Percentiles rank a stretch among this genome's conserved stretches.
phyloP scores from a whole-genome alignment of 2,797 vertebrate genomes.

The Pampus argenteus region DNA sequence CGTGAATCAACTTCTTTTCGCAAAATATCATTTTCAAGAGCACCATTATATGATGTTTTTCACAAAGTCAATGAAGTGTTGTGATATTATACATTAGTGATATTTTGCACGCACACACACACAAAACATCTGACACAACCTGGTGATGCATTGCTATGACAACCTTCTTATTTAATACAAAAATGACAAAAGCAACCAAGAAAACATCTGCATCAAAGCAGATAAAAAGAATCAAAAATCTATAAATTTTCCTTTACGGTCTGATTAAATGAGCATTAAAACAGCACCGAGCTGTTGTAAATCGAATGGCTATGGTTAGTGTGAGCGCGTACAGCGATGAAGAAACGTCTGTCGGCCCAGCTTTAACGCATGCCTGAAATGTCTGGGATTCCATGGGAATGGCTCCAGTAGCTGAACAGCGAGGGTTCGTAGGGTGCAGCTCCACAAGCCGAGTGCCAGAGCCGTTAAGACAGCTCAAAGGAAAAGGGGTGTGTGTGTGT shows the following conservation, averaged over 20 bases:
- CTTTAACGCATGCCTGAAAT: slow-evolving; percentile 82
- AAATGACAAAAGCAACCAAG: slow-evolving; percentile 16
- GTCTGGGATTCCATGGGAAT: slow-evolving; percentile 85
- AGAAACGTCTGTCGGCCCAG: slow-evolving; percentile 77
- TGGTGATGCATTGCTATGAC: not conserved
- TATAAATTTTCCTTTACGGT: slow-evolving; percentile 1
- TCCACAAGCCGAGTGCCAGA: slow-evolving; percentile 75
- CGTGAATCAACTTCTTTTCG: not conserved
- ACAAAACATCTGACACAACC: not conserved
- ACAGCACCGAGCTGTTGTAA: slow-evolving; percentile 51
- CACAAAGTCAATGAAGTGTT: slow-evolving; percentile 10
- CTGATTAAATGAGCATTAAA: slow-evolving; percentile 43
- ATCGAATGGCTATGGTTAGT: slow-evolving; percentile 38
- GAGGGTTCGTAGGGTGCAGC: slow-evolving; percentile 78
- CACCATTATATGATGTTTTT: slow-evolving; percentile 1
- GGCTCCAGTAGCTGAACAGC: slow-evolving; percentile 73
- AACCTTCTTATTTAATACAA: not conserved
- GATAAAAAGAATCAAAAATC: slow-evolving; percentile 27
- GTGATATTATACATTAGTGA: slow-evolving; percentile 20
- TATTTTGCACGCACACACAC: slow-evolving; percentile 20
- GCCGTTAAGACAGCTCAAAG: slow-evolving; percentile 77
- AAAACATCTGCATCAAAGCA: slow-evolving; percentile 24
- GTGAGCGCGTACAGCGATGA: slow-evolving; percentile 45
- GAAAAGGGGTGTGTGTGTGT: slow-evolving; percentile 40
- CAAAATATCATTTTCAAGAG: not conserved